Evolutionary conservation across 2,113 vertebrate genomes (phyloP).

Genomic region (Nyctereutes procyonoides): DNA sequence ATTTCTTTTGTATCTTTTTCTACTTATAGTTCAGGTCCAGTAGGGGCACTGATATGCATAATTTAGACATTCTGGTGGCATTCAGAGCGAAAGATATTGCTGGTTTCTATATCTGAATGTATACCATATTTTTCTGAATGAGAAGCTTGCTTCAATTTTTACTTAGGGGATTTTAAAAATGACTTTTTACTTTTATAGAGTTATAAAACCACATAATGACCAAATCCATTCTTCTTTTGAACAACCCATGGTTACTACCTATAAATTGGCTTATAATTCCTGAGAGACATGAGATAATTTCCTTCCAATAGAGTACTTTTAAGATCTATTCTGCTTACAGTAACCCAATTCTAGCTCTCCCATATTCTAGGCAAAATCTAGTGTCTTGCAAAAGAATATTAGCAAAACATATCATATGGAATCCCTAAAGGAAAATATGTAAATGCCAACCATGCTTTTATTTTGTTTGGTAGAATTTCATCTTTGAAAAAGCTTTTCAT

Average conservation of each 20-base stretch:
- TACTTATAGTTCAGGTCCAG: not conserved
- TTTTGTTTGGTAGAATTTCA: constrained; percentile 61
- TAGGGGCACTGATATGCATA: not conserved
- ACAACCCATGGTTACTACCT: not conserved
- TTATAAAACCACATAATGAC: not conserved
- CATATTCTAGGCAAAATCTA: constrained; percentile 44
- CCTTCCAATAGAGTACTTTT: not conserved
- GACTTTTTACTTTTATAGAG: constrained; percentile 22
- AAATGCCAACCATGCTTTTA: constrained; percentile 51
- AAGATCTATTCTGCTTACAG: constrained; percentile 16
- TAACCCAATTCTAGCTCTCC: constrained; percentile 15
- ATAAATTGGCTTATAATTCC: constrained; percentile 48
- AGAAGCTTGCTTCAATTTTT: constrained; percentile 43
- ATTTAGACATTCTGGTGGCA: constrained; percentile 2
- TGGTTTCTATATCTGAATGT: constrained; percentile 34
- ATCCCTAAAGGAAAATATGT: constrained; percentile 35
- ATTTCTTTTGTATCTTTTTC: not conserved
- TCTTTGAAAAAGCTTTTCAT: constrained; percentile 66
- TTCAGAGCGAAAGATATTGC: not conserved
- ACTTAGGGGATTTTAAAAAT: not conserved
- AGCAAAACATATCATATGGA: constrained; percentile 1
- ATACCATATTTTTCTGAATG: not conserved
- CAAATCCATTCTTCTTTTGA: constrained; percentile 42
- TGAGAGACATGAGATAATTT: constrained; percentile 11
- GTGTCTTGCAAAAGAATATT: constrained; percentile 36